Evolutionary conservation across 2,888 invertebrate genomes (phyloP).

Genomic region (Ophion ellenae): DNA sequence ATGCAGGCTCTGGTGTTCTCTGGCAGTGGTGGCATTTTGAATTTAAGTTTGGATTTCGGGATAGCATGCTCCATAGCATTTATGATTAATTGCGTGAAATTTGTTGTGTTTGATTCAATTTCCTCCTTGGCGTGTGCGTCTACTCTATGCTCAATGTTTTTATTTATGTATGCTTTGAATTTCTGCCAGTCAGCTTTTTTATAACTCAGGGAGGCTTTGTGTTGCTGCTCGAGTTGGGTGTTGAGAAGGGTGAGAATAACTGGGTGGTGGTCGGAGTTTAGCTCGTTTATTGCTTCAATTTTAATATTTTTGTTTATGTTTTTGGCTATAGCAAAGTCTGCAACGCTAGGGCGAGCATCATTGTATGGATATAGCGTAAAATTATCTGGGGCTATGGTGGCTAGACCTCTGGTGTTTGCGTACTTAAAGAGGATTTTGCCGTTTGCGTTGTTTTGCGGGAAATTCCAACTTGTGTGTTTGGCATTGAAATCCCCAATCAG

Average conservation of each 20-base stretch:
- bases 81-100: neutral
- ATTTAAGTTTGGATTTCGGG: neutral
- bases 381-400: constrained; percentile 12
- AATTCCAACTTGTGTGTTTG: constrained; percentile 26
- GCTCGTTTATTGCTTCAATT: constrained; percentile 5
- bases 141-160: neutral
- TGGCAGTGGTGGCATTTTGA: neutral
- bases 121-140: neutral
- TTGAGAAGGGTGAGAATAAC: neutral
- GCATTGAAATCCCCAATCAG: constrained; percentile 38
- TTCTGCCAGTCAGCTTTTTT: constrained; percentile 40
- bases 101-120: neutral
- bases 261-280: constrained; percentile 32
- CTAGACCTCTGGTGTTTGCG: neutral
- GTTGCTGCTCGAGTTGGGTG: neutral
- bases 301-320: constrained; percentile 10
- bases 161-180: neutral
- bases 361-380: constrained; percentile 16
- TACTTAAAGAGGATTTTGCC: constrained; percentile 14
- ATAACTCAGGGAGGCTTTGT: neutral
- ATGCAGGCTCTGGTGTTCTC: neutral
- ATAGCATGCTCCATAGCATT: constrained; percentile 10
- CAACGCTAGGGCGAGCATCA: constrained; percentile 2
- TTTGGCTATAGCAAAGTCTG: constrained; percentile 13
- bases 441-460: neutral